Conservation (phyloP, 2,888 invertebrate species). For the Caenorhabditis sp. region DNA sequence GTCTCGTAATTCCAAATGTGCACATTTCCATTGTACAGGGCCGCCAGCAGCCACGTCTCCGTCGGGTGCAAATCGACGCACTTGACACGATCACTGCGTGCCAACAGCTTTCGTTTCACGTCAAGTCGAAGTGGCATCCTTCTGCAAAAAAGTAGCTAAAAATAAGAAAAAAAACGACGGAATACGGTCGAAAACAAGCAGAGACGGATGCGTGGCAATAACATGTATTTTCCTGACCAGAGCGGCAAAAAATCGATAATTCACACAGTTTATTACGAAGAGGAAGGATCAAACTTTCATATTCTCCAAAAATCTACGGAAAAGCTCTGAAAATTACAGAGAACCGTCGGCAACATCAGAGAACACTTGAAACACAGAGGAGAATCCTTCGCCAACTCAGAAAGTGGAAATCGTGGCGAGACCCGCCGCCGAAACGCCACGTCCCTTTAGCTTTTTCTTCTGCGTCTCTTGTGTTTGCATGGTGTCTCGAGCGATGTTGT, state of each 20-base stretch:
- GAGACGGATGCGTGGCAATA: not conserved
- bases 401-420: slow-evolving; percentile 47
- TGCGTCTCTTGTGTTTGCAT: slow-evolving; percentile 37
- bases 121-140: slow-evolving; percentile 93
- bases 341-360: slow-evolving; percentile 49
- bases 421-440: slow-evolving; percentile 21
- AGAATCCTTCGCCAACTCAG: slow-evolving; percentile 64
- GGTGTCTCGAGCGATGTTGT: slow-evolving; percentile 12
- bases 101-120: slow-evolving; percentile 97
- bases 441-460: slow-evolving; percentile 57
- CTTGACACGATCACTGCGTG: slow-evolving; percentile 94
- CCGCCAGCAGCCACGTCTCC: slow-evolving; percentile 99
- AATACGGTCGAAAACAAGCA: not conserved
- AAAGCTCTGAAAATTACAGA: slow-evolving; percentile 16
- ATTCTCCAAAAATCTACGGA: not conserved
- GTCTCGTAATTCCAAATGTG: slow-evolving; percentile 99
- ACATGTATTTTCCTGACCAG: not conserved
- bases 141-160: slow-evolving; percentile 1
- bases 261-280: not conserved
- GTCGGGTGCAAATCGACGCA: slow-evolving; percentile 96
- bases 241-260: not conserved
- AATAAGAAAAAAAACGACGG: not conserved
- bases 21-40: slow-evolving; percentile 98
- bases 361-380: slow-evolving; percentile 48
- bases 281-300: not conserved